These are phyloP conservation scores for Drosophila atripex DNA, from an alignment of 2,888 invertebrate species.

Conservation along the genomic window DNA sequence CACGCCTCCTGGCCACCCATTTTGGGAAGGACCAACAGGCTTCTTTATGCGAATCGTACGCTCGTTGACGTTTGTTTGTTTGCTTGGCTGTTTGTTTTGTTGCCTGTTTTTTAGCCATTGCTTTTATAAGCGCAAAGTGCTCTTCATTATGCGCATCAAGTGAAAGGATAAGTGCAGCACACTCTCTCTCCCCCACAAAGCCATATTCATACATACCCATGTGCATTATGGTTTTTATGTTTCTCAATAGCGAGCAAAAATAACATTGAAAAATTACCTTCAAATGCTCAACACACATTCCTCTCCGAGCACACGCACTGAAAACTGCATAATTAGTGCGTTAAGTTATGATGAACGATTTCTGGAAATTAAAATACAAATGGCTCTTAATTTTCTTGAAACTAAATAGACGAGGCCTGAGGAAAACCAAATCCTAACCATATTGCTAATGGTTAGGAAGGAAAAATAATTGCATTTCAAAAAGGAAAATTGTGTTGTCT, in stretches of 20 bases:
- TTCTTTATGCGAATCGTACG: constrained; percentile 36
- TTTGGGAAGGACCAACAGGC: constrained; percentile 19
- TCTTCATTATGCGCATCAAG: constrained; percentile 81
- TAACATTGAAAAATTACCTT: constrained; percentile 58
- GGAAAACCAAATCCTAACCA: neutral
- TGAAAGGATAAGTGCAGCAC: constrained; percentile 80
- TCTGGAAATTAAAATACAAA: constrained; percentile 3
- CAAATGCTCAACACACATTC: constrained; percentile 35
- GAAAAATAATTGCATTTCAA: neutral
- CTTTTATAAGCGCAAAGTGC: constrained; percentile 80
- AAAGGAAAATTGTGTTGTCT: neutral
- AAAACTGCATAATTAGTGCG: constrained; percentile 1
- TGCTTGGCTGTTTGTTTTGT: constrained; percentile 48
- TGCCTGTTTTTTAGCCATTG: constrained; percentile 61
- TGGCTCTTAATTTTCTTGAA: constrained; percentile 6
- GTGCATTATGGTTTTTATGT: constrained; percentile 53
- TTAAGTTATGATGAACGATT: neutral
- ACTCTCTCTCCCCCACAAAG: constrained; percentile 32
- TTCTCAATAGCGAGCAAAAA: constrained; percentile 54
- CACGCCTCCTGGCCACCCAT: constrained; percentile 8
- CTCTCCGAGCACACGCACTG: neutral
- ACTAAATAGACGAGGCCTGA: neutral
- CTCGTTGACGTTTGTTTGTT: constrained; percentile 43
- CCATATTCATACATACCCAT: constrained; percentile 16
- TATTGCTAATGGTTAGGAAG: neutral